phyloP scores from a whole-genome alignment of 2,888 invertebrate genomes.

The Crioceris asparagi region DNA sequence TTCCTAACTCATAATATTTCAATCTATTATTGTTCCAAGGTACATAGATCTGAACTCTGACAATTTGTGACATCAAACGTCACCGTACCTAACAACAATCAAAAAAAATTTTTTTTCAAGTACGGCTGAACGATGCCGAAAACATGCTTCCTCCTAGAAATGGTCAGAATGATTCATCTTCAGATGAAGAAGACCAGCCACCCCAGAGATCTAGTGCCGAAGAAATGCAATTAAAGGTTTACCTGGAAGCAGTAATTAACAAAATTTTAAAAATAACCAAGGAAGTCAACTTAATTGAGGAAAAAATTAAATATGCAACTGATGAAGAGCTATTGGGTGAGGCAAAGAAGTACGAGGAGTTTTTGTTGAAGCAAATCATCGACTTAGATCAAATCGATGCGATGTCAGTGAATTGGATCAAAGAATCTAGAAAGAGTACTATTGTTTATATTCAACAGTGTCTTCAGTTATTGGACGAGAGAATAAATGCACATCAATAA shows the following conservation, averaged over 20 bases:
- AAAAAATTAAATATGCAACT: constrained; percentile 8
- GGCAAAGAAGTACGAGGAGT: constrained; percentile 17
- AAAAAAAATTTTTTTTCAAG: neutral
- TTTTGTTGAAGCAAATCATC: constrained; percentile 18
- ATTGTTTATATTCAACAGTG: constrained; percentile 18
- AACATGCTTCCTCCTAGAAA: constrained; percentile 6
- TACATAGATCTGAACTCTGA: too few relatives aligned
- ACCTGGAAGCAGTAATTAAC: constrained; percentile 10
- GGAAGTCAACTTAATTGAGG: constrained; percentile 12
- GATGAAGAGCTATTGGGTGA: constrained; percentile 10
- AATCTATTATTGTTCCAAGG: too few relatives aligned
- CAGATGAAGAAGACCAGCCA: constrained; percentile 2
- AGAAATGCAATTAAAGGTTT: constrained; percentile 5
- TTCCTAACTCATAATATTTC: too few relatives aligned
- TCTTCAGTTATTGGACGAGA: constrained; percentile 13
- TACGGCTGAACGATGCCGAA: neutral
- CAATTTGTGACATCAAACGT: too few relatives aligned
- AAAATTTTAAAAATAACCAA: constrained; percentile 11
- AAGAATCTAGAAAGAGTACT: constrained; percentile 16
- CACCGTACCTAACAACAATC: too few relatives aligned
- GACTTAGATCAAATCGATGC: constrained; percentile 19
- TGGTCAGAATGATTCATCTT: constrained; percentile 9
- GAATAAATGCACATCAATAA: constrained; percentile 3
- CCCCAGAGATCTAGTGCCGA: neutral
- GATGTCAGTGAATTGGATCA: constrained; percentile 14